These are phyloP conservation scores for Leptinotarsa juncta DNA, from an alignment of 2,888 invertebrate species.

Conservation along the genomic window DNA sequence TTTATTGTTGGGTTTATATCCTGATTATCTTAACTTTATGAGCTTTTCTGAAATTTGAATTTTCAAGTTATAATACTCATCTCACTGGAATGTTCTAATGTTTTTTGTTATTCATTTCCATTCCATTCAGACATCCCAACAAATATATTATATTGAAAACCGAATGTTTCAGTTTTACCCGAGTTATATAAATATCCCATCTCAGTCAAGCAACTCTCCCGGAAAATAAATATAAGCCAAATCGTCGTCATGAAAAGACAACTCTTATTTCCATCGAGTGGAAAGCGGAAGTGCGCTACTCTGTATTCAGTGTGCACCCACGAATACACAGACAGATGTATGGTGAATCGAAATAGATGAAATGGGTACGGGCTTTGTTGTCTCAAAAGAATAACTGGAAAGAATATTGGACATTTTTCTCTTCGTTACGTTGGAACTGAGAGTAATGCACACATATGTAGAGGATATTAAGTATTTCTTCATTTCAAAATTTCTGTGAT, in stretches of 20 bases:
- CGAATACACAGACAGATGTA: conserved; percentile 1
- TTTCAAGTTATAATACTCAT: no score
- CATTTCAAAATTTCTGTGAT: no score
- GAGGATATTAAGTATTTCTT: no score
- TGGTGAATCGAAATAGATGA: conserved; percentile 2
- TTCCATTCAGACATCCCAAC: background rate
- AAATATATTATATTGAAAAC: background rate
- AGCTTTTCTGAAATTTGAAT: no score
- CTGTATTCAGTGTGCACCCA: conserved; percentile 9
- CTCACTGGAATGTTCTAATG: no score
- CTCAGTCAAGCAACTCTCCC: background rate
- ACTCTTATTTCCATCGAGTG: conserved; percentile 5
- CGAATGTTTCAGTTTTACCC: background rate
- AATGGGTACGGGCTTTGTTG: conserved; percentile 7
- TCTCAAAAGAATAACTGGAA: background rate
- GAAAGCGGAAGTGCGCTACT: conserved; percentile 14
- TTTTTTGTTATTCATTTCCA: background rate
- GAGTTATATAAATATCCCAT: background rate
- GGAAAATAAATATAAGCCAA: conserved; percentile 15
- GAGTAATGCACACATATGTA: no score
- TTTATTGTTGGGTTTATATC: no score
- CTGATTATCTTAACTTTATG: no score
- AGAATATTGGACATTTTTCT: background rate
- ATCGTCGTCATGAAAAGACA: conserved; percentile 17
- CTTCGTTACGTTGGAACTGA: background rate